Percentiles rank a stretch among this genome's conserved stretches.
Evolutionary conservation across 2,113 vertebrate species (phyloP).

Genomic region (Myrmophylax atrothorax): DNA sequence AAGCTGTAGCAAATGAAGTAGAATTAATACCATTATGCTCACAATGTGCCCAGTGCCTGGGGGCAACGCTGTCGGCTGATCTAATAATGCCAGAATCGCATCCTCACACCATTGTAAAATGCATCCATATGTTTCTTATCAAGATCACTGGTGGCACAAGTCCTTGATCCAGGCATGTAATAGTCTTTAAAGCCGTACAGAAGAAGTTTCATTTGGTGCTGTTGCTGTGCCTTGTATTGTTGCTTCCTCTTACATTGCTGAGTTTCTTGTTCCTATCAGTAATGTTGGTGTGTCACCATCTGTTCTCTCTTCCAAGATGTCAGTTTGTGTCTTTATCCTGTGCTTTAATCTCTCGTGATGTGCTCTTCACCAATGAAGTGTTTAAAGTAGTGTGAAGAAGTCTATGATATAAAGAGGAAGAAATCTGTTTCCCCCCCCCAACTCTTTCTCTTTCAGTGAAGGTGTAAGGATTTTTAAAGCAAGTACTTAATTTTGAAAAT

Average conservation of each 20-base stretch:
- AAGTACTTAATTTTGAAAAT: background rate
- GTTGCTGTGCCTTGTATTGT: background rate
- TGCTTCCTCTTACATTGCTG: slow-evolving; percentile 18
- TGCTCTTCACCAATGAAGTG: background rate
- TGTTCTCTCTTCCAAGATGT: background rate
- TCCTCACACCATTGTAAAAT: slow-evolving; percentile 58
- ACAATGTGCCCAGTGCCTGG: slow-evolving; percentile 47
- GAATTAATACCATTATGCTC: slow-evolving; percentile 68
- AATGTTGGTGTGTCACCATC: background rate
- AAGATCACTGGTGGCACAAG: slow-evolving; percentile 49
- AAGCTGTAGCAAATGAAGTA: slow-evolving; percentile 64
- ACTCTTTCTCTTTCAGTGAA: background rate
- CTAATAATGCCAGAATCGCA: slow-evolving; percentile 60
- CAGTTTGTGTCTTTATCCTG: background rate
- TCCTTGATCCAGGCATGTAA: slow-evolving; percentile 61
- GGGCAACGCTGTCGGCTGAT: slow-evolving; percentile 15
- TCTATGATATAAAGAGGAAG: background rate
- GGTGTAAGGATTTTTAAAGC: background rate
- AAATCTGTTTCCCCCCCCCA: background rate
- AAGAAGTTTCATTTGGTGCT: slow-evolving; percentile 38
- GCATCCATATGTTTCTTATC: slow-evolving; percentile 64
- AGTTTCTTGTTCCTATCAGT: background rate
- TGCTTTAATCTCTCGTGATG: background rate
- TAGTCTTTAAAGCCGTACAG: slow-evolving; percentile 47
- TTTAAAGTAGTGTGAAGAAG: background rate